A percentile compares a stretch with the other conserved stretches of the same genome.
Conservation (phyloP, 2,113 vertebrate species). For the Corvus hawaiiensis region DNA sequence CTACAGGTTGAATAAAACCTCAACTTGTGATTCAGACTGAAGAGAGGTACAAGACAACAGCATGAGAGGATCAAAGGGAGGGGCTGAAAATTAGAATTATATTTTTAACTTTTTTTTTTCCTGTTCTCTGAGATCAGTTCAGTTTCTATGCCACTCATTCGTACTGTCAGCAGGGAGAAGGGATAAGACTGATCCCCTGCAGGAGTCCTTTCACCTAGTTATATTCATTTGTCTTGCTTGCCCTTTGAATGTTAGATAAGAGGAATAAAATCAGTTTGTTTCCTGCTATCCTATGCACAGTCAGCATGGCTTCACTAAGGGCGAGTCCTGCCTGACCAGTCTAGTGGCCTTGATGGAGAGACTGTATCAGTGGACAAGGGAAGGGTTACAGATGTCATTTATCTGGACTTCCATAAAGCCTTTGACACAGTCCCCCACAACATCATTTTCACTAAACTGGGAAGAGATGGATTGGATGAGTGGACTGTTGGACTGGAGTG, state of each 20-base stretch:
- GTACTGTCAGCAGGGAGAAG: background rate
- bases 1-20: background rate
- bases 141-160: fast-evolving
- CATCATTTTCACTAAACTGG: background rate
- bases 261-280: background rate
- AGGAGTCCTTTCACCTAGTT: background rate
- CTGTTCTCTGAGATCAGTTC: background rate
- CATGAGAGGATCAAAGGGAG: fast-evolving
- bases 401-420: background rate
- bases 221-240: background rate
- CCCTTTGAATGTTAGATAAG: background rate
- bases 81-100: background rate
- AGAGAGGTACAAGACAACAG: background rate
- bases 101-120: background rate
- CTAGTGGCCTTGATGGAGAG: background rate
- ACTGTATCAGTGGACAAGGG: background rate
- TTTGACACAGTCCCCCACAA: background rate
- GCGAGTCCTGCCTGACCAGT: background rate
- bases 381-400: background rate
- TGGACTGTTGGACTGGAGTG: background rate
- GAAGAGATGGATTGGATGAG: background rate
- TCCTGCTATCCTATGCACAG: background rate
- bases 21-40: background rate
- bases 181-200: background rate
- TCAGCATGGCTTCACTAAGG: fast-evolving